A percentile compares a stretch with the other conserved stretches of the same genome.
These are phyloP conservation scores for Amazona vittata DNA, from an alignment of 2,113 vertebrate genomes.

Conservation along the genomic window DNA sequence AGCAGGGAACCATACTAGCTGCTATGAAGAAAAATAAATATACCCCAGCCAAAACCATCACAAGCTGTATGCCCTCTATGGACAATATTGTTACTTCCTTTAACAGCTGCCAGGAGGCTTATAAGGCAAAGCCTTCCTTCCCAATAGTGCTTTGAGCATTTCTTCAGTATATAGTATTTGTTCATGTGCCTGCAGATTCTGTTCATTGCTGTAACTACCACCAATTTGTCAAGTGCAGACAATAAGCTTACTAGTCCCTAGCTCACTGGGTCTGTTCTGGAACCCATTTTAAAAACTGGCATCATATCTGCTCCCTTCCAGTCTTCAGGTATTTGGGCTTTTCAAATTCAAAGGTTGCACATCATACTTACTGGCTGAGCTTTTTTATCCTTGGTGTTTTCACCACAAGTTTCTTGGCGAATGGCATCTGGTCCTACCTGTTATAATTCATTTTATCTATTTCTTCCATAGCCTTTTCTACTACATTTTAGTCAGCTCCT, in stretches of 20 bases:
- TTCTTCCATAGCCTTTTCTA: background rate
- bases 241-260: background rate
- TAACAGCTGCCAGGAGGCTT: background rate
- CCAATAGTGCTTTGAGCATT: background rate
- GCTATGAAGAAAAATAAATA: background rate
- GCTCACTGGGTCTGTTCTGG: background rate
- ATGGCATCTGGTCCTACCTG: background rate
- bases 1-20: background rate
- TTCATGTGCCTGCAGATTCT: background rate
- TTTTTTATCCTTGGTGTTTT: background rate
- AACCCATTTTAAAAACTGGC: background rate
- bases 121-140: background rate
- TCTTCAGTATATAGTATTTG: background rate
- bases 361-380: background rate
- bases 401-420: background rate
- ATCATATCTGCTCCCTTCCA: background rate
- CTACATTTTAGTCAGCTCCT: background rate
- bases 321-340: background rate
- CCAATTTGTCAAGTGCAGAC: background rate
- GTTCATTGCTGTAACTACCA: background rate
- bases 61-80: background rate
- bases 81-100: background rate
- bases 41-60: background rate
- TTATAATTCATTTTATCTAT: background rate
- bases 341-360: background rate